A percentile compares a stretch with the other conserved stretches of the same genome.
Conservation (phyloP, 2,113 vertebrate genomes). For the Thinocorus orbignyianus region DNA sequence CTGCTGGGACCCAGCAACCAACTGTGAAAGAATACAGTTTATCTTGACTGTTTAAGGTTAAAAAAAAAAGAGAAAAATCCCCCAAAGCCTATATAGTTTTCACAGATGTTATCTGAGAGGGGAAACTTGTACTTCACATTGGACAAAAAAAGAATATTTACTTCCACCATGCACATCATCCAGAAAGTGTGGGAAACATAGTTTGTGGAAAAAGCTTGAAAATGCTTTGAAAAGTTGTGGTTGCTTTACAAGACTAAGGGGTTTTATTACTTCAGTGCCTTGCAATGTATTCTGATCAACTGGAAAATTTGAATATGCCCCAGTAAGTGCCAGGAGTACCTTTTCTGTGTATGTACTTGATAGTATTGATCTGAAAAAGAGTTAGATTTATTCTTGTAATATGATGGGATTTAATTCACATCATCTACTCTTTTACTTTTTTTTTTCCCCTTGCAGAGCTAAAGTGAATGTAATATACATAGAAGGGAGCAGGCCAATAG, state of each 20-base stretch:
- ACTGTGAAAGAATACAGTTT: not conserved
- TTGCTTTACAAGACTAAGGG: not conserved
- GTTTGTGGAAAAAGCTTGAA: not conserved
- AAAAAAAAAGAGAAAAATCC: not conserved
- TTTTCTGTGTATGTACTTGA: not conserved
- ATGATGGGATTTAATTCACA: not conserved
- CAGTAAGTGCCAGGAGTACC: not conserved
- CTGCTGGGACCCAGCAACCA: not conserved
- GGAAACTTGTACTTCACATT: not conserved
- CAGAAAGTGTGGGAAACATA: not conserved
- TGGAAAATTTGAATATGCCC: not conserved
- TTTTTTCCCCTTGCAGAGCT: not conserved
- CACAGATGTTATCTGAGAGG: not conserved
- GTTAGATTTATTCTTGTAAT: not conserved
- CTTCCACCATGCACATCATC: not conserved
- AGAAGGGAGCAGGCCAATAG: not conserved
- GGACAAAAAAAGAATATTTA: not conserved
- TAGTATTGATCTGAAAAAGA: not conserved
- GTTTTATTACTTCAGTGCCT: not conserved
- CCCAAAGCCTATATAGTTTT: not conserved
- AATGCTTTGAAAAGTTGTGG: not conserved
- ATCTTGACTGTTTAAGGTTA: not conserved
- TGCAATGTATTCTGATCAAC: not conserved
- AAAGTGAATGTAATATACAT: not conserved
- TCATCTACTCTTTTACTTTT: not conserved